Evolutionary conservation across 2,113 vertebrate genomes (phyloP).

Genomic region (Daboia siamensis): DNA sequence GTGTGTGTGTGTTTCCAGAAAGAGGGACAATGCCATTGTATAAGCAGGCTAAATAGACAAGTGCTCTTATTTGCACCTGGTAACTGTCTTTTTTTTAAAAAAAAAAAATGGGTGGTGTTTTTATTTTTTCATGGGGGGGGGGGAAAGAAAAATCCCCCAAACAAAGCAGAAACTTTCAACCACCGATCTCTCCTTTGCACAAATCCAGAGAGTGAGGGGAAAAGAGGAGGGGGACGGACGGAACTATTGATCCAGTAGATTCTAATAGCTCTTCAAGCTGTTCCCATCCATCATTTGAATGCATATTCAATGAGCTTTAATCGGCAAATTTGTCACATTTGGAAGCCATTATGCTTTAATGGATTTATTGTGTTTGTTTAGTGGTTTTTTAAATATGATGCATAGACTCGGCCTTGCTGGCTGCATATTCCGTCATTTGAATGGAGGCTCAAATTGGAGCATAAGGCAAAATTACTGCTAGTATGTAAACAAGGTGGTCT

Average conservation of each 20-base stretch:
- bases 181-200: constrained; percentile 45
- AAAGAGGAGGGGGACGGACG: constrained; percentile 46
- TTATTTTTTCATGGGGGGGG: not conserved
- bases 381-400: constrained; percentile 41
- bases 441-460: constrained; percentile 21
- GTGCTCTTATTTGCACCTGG: constrained; percentile 48
- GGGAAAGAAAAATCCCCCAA: too few species aligned
- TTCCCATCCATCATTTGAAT: constrained; percentile 68
- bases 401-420: constrained; percentile 10
- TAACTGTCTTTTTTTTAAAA: constrained; percentile 25
- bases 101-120: not conserved
- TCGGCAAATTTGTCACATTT: constrained; percentile 67
- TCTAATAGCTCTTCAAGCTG: constrained; percentile 60
- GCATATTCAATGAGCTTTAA: constrained; percentile 69
- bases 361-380: constrained; percentile 67
- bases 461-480: not conserved
- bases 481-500: not conserved
- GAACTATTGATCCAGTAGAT: constrained; percentile 67
- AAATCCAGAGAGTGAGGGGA: constrained; percentile 51
- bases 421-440: constrained; percentile 20
- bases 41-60: constrained; percentile 40
- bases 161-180: constrained; percentile 30
- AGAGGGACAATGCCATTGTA: constrained; percentile 48
- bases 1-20: not conserved
- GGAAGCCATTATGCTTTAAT: constrained; percentile 60